Conservation (phyloP, 2,113 vertebrate genomes). For the Grallaria varia region DNA sequence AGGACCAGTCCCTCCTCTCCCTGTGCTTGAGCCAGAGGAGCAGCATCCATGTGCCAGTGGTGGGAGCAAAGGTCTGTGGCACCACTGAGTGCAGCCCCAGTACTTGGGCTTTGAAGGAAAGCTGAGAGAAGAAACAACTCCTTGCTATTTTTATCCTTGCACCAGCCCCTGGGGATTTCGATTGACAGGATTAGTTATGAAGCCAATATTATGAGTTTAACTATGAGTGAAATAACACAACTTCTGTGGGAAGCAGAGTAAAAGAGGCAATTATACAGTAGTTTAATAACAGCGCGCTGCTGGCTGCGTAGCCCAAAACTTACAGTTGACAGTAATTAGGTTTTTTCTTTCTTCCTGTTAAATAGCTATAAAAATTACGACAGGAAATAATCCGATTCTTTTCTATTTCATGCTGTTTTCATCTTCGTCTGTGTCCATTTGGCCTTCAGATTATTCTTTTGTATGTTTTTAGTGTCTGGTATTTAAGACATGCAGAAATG, state of each 20-base stretch:
- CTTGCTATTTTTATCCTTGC: constrained; percentile 19
- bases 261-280: constrained; percentile 67
- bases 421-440: neutral
- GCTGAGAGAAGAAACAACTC: neutral
- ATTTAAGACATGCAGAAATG: neutral
- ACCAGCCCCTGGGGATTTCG: constrained; percentile 42
- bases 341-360: constrained; percentile 66
- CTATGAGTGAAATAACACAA: constrained; percentile 74
- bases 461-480: neutral
- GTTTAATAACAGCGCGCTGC: constrained; percentile 69
- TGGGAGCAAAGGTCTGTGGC: neutral
- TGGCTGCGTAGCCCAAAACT: constrained; percentile 65
- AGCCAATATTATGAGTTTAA: constrained; percentile 68
- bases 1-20: neutral
- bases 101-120: neutral
- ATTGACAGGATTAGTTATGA: constrained; percentile 72
- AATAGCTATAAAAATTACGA: constrained; percentile 49
- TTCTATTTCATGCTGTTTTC: constrained; percentile 9
- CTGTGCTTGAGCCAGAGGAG: rapidly evolving
- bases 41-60: rapidly evolving
- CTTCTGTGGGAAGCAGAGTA: constrained; percentile 69
- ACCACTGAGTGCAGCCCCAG: neutral
- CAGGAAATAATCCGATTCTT: constrained; percentile 24
- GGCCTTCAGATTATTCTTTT: neutral
- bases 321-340: constrained; percentile 73